Evolutionary conservation across 2,113 vertebrate genomes (phyloP).

Genomic region (Calidris pugnax): DNA sequence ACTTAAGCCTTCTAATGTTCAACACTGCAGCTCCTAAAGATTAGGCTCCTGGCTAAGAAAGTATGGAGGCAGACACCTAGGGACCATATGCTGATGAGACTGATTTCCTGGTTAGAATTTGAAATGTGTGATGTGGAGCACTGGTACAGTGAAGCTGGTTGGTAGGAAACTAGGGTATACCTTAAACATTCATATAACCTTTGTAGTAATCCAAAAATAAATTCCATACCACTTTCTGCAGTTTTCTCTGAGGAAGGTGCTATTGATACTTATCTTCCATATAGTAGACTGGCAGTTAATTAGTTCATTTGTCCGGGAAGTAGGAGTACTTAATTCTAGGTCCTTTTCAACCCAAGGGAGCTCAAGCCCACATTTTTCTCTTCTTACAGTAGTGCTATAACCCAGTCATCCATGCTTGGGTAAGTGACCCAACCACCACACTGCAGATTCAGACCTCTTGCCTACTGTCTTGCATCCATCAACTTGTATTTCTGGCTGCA

Average conservation of each 20-base stretch:
- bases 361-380: neutral
- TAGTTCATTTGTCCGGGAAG: neutral
- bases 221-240: neutral
- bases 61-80: neutral
- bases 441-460: neutral
- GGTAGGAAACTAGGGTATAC: neutral
- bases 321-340: neutral
- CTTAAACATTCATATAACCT: neutral
- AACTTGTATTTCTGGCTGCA: rapidly evolving
- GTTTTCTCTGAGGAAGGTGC: neutral
- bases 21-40: neutral
- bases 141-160: neutral
- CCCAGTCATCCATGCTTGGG: rapidly evolving
- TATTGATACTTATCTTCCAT: neutral
- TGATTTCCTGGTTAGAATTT: neutral
- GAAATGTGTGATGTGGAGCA: neutral
- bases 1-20: neutral
- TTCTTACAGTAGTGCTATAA: neutral
- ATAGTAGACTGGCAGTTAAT: neutral
- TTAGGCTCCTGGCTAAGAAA: neutral
- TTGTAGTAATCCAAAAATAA: neutral
- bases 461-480: neutral
- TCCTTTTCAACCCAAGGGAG: neutral
- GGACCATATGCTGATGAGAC: neutral
- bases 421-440: neutral